These are phyloP conservation scores for Toxotes lorentzi DNA, from an alignment of 2,797 vertebrate species.

Conservation along the genomic window DNA sequence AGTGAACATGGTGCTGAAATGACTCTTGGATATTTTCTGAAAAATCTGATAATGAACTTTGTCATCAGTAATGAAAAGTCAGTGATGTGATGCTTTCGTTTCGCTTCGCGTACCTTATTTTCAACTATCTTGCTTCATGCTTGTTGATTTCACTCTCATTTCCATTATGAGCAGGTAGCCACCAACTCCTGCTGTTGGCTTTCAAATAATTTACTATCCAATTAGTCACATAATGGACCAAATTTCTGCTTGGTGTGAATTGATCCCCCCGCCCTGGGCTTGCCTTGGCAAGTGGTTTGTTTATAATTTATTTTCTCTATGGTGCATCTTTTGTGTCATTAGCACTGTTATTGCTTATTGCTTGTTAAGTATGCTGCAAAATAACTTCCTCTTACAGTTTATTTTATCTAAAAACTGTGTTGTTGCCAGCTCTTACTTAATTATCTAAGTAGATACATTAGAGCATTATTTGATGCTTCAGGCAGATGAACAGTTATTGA, in stretches of 20 bases:
- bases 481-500: constrained; percentile 47
- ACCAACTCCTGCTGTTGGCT: constrained; percentile 23
- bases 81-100: neutral
- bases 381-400: constrained; percentile 34
- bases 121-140: constrained; percentile 11
- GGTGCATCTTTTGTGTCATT: constrained; percentile 21
- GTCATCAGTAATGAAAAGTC: constrained; percentile 33
- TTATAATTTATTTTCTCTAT: constrained; percentile 23
- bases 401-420: constrained; percentile 34
- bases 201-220: constrained; percentile 36
- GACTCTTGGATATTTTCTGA: constrained; percentile 2
- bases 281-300: constrained; percentile 35
- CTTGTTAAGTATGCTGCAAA: constrained; percentile 29
- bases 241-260: constrained; percentile 25
- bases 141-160: constrained; percentile 29
- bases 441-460: constrained; percentile 36
- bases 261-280: constrained; percentile 15
- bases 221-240: constrained; percentile 34
- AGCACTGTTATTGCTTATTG: constrained; percentile 10
- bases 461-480: constrained; percentile 37
- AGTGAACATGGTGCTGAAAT: constrained; percentile 15
- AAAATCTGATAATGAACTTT: constrained; percentile 5
- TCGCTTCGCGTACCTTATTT: constrained; percentile 19
- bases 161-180: constrained; percentile 27
- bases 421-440: constrained; percentile 38